Evolutionary conservation across 1,140 invertebrate genomes (phyloP).

Genomic region (Rhopalosiphum maidis): DNA sequence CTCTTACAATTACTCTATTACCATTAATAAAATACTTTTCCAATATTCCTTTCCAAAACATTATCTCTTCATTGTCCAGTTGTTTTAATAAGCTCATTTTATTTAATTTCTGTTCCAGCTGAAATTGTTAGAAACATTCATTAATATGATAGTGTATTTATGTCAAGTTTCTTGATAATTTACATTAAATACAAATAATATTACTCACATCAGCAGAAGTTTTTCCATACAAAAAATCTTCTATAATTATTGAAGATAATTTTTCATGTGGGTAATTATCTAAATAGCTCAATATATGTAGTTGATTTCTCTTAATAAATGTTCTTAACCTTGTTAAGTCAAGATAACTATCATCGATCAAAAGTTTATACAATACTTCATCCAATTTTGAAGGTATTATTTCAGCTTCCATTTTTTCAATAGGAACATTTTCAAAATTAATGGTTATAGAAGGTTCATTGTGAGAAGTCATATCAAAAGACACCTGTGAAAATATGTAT

Average conservation of each 20-base stretch:
- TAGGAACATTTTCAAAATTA: conserved; percentile 79
- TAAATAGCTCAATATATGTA: conserved; percentile 74
- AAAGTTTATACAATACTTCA: conserved; percentile 67
- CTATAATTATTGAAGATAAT: conserved; percentile 78
- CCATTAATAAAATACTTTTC: conserved; percentile 74
- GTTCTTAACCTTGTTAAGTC: conserved; percentile 78
- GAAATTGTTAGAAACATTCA: conserved; percentile 61
- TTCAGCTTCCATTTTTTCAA: conserved; percentile 71
- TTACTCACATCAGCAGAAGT: conserved; percentile 75
- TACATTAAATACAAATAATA: conserved; percentile 13
- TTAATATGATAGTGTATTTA: background rate
- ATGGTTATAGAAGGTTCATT: conserved; percentile 74
- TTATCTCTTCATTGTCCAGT: conserved; percentile 69
- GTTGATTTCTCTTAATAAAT: conserved; percentile 75
- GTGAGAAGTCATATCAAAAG: conserved; percentile 75
- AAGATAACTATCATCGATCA: conserved; percentile 67
- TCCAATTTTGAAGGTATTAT: conserved; percentile 67
- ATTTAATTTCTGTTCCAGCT: conserved; percentile 78
- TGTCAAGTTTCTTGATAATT: background rate
- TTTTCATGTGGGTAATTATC: conserved; percentile 80
- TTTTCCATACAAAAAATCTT: conserved; percentile 82
- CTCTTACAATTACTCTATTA: conserved; percentile 66
- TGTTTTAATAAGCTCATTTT: conserved; percentile 71
- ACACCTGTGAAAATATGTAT: conserved; percentile 67
- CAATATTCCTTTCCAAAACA: conserved; percentile 78